Evolutionary conservation across 2,113 vertebrate species (phyloP), one percentile per base, ranked within the genome.

Genomic region (Xiphias gladius): DNA sequence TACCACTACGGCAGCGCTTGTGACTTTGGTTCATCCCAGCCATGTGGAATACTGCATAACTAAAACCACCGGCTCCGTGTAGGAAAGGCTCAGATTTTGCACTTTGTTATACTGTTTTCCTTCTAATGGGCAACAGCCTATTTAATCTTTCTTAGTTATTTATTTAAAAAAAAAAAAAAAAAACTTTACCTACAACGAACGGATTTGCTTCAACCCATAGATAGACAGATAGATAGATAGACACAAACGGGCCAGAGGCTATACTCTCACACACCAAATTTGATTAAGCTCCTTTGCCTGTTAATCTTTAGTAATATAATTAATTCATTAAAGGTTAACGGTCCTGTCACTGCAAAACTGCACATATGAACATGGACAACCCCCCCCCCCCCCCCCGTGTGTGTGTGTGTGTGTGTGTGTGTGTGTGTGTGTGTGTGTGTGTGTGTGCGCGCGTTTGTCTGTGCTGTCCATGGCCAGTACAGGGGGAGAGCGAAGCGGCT

Each of bases 241-340:
- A 78, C 73, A 74, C 69, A 81, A 63, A 57, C n/a, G 43, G 58
- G 22, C 54, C 32, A 78, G 64, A 67, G 54, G 59, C 82, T 79
- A 39, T 19, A 85, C 39, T 66, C 39, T 72, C 50, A 50, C 46
- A 67, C 72, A 76, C 39, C 24, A 67, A 63, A 83, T 84, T 77
- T 79, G 85, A 87, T 85, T 78, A 81, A 82, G 65, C 76, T 80
- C 41, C 10, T 19, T 24, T 62, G 73, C 79, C 54, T 79, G 79
- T 76, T 83, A 80, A 82, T 86, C 37, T 86, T 80, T 48, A 76
- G 72, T 76, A 73, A 88, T 84, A 65, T 71, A 84, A 85, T 84
- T 76, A 81, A 88, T 88, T 86, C 39, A 88, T 91, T 84, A 84
- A 83, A 85, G 77, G 83, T 91, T 84, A 89, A 90, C 64, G 70